Base-by-base conservation (phyloP, 2,797 vertebrate species). In the Kryptopterus vitreolus region DNA sequence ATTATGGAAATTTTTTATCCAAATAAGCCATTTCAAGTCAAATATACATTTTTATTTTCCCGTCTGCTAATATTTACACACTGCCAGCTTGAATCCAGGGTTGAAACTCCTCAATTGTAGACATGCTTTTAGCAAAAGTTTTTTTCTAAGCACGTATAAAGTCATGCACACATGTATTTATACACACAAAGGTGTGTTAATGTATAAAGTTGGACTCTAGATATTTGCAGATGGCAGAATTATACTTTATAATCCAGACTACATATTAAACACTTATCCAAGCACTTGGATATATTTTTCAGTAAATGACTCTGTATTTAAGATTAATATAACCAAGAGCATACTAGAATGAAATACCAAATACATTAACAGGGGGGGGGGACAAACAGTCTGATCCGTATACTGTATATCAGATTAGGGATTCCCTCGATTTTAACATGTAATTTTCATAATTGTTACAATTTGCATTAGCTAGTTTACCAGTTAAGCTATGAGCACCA, bases 1-100 rank as follows among this genome's bases (percentile, higher is more conserved):
- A 74, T 58, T 38, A 72, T 38, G 50, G 13, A 72, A 72, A 57
- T 55, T 35, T 57, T n/a, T 35, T 35, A 57, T 57, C 11, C 31
- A 72, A 73, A 73, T 73, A n/a, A 57, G 20, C 20, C 12, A 22
- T 31, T 55, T 24, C 35, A 24, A 57, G 50, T 15, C 8, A 76
- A 62, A 59, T 33, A 5, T 2, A 58, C 4, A 12, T 31, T 31
- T 22, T 22, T 22, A 1, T 1, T 18, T 35, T 8, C 20, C 3
- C 16, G 1, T 3, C 15, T 16, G 4, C 24, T 31, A 62, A 29
- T 8, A 53, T 53, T 61, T 52, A 52, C 38, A 33, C 33, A 43
- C 26, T 69, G 13, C 16, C 29, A 31, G 33, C 10, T 53, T 8
- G 69, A 20, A 33, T 52, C 16, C 0, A 11, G 12, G 53, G 16